Base-by-base conservation (phyloP, 2,797 vertebrate species). In the Myripristis murdjan region DNA sequence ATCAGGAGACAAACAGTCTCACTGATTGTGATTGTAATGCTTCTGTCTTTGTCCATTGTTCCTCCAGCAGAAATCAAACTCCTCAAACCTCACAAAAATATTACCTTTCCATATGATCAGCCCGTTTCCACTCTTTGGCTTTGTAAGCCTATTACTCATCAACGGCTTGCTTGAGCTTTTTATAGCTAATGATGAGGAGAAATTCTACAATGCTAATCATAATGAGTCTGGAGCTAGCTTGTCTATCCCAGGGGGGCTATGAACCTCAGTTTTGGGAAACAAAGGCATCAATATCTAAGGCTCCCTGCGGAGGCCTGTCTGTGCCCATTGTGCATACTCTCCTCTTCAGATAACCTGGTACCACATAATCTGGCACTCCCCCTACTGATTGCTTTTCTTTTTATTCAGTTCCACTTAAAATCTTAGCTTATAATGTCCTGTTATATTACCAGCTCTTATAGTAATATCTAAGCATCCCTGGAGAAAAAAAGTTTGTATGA, bases 121-220 rank as follows among this genome's bases (percentile, higher is more conserved):
- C 35, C n/a, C 24, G 55, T 60, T 49, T 43, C 46, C 74, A 9
- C 49, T 60, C 57, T 64, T 44, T 15, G 23, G 16, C 64, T 41
- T 53, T 43, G 20, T 43, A 59, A 53, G 57, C 48, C 52, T 67
- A 65, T 64, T 70, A 43, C 55, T 81, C 70, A 73, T 55, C 66
- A 73, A 70, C 47, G 66, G 61, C 33, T 70, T 37, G 49, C 71
- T 63, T 16, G 41, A 67, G 76, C 60, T 52, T 52, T 55, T 73
- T 57, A 15, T 55, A 62, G 46, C 31, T 81, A 62, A 76, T 81
- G 51, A 86, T 67, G 71, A 80, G 64, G 22, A 76, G 68, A 69
- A 75, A 76, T 80, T 47, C 62, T 70, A 52, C 55, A 54, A 33
- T 69, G 75, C 77, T 86, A 82, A 86, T 87, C 70, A 83, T 77